Percentiles rank a stretch among this genome's conserved stretches.
phyloP scores from a whole-genome alignment of 2,797 vertebrate species.

The Gallinago solitaria region DNA sequence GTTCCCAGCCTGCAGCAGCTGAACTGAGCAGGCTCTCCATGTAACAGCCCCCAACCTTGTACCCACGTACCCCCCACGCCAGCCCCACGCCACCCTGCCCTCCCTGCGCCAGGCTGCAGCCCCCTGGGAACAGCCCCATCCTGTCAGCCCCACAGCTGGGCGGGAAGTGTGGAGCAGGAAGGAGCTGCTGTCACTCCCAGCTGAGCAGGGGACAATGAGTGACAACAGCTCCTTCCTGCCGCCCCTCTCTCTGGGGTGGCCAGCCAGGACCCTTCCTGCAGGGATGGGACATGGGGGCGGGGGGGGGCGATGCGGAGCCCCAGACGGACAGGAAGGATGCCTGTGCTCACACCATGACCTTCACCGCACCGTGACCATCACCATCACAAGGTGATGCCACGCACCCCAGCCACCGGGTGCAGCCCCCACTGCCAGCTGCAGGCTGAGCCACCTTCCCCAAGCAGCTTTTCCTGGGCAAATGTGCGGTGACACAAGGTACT shows the following conservation, averaged over 20 bases:
- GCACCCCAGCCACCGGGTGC: background rate
- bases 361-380: no score
- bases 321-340: background rate
- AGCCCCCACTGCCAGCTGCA: background rate
- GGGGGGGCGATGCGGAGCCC: background rate
- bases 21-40: background rate
- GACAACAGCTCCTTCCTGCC: constrained; percentile 51
- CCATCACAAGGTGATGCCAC: background rate
- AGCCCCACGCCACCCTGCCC: background rate
- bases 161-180: background rate
- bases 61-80: background rate
- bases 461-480: background rate
- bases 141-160: rapidly evolving
- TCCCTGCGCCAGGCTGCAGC: background rate
- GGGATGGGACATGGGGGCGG: background rate
- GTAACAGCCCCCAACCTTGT: background rate
- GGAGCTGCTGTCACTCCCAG: constrained; percentile 32
- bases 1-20: background rate
- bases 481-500: background rate
- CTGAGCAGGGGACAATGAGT: constrained; percentile 33
- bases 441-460: background rate
- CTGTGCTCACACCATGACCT: no score
- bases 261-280: background rate
- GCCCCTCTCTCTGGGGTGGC: background rate
- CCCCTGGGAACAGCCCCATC: background rate